A percentile compares a stretch with the other conserved stretches of the same genome.
Evolutionary conservation across 2,888 invertebrate genomes (phyloP).

Genomic region (Myopa testacea): DNA sequence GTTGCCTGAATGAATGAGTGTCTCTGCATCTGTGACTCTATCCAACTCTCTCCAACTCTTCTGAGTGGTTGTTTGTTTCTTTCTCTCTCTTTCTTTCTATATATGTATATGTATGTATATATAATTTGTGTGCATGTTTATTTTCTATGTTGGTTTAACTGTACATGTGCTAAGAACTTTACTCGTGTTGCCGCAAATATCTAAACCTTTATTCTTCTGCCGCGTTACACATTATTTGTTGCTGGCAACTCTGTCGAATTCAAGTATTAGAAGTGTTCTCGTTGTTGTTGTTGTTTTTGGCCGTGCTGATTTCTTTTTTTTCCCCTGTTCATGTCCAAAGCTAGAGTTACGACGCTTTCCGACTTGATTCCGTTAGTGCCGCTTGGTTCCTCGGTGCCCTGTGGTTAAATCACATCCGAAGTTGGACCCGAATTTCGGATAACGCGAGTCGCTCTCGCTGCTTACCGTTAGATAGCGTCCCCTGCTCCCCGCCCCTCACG

Average conservation of each 20-base stretch:
- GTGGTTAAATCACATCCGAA: slow-evolving; percentile 31
- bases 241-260: slow-evolving; percentile 2
- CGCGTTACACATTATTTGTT: slow-evolving; percentile 30
- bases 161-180: not conserved
- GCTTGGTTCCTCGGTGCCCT: not conserved
- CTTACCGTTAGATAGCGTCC: not conserved
- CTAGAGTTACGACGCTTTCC: not conserved
- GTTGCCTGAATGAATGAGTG: slow-evolving; percentile 40
- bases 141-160: not conserved
- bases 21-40: slow-evolving; percentile 46
- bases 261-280: not conserved
- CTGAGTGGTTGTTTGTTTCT: not conserved
- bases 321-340: not conserved
- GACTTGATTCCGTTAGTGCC: not conserved
- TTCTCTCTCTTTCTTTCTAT: not conserved
- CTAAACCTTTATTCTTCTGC: slow-evolving; percentile 16
- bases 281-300: not conserved
- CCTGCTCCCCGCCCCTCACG: not conserved
- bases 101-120: too few species aligned
- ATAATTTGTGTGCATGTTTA: slow-evolving; percentile 13
- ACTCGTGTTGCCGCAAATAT: slow-evolving; percentile 29
- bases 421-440: slow-evolving; percentile 24
- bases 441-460: slow-evolving; percentile 12
- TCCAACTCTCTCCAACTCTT: slow-evolving; percentile 20
- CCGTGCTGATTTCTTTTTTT: not conserved